Conservation (phyloP, 2,797 vertebrate genomes). For the Gadopsis bispinosus region DNA sequence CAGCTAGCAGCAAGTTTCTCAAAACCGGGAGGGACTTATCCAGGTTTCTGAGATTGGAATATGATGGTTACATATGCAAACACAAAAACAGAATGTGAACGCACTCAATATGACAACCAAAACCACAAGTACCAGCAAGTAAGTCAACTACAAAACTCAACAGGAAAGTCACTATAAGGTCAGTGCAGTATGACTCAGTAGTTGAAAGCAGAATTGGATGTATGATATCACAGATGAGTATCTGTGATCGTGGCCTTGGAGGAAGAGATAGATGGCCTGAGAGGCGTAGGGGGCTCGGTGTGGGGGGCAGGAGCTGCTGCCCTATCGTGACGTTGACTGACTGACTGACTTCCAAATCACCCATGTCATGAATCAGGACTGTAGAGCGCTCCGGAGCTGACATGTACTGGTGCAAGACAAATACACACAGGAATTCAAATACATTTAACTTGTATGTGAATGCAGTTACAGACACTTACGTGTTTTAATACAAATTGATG, state of each 20-base stretch:
- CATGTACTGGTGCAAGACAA: slow-evolving; percentile 40
- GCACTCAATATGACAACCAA: slow-evolving; percentile 7
- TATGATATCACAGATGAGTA: slow-evolving; percentile 45
- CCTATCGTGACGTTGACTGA: slow-evolving; percentile 74
- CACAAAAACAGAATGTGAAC: too few species aligned
- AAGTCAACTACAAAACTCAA: slow-evolving; percentile 31
- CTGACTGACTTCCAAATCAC: slow-evolving; percentile 74
- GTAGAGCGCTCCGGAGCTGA: slow-evolving; percentile 62
- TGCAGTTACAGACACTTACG: neutral
- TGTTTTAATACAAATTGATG: neutral
- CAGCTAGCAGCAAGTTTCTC: neutral
- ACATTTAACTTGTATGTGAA: neutral
- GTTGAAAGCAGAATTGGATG: slow-evolving; percentile 44
- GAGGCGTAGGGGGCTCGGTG: slow-evolving; percentile 16
- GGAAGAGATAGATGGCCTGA: slow-evolving; percentile 45
- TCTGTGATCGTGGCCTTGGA: slow-evolving; percentile 34
- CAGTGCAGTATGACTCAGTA: slow-evolving; percentile 57
- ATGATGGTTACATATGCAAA: neutral
- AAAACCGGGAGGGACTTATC: too few species aligned
- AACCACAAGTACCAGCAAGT: slow-evolving; percentile 4
- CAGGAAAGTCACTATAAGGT: slow-evolving; percentile 37
- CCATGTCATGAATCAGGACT: slow-evolving; percentile 75
- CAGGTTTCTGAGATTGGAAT: neutral
- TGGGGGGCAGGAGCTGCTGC: slow-evolving; percentile 37
- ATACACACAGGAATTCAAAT: neutral